Evolutionary conservation across 2,888 invertebrate genomes (phyloP), one percentile per base, ranked within the genome.

Genomic region (Cerastis rubricosa): DNA sequence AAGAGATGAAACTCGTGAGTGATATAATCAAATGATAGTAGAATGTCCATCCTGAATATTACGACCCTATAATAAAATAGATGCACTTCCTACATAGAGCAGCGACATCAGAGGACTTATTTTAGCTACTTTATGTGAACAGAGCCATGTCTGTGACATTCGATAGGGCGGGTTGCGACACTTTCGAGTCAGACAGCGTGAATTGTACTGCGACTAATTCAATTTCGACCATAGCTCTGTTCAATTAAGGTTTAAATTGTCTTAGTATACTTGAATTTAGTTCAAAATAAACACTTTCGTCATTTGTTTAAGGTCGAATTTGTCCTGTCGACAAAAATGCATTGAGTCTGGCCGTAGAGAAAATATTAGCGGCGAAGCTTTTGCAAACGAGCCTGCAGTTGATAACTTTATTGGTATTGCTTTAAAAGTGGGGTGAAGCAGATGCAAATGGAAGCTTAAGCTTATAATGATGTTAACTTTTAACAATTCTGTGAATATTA

Each of bases 111-210:
- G 91, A 94, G 89, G 90, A 91, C 93, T 94, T 94, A 95, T 94
- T 95, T 95, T 93, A 95, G 94, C 91, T 92, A 92, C 92, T 95
- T 94, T 94, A 94, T 93, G 92, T 91, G 91, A 91, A 91, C 89
- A 90, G 89, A 84, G 88, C 90, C 91, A 87, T 92, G 93, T 93
- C 92, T 93, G 92, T 92, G 94, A 94, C 94, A 94, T 93, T 94
- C 91, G 92, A 94, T 94, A 93, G 92, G 89, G 90, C 90, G 91
- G 91, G 88, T 94, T 93, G 95, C 93, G 89, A 93, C 93, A 94
- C 92, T 92, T 91, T 89, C 90, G 78, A 90, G 76, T 87, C 89
- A 90, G 90, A 89, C 88, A 78, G 80, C 77, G 71, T 78, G 85
- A 82, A 80, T 80, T 74, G 25, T 51, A 43, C 74, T 1, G 22